These are phyloP conservation scores for Tauraco erythrolophus DNA, from an alignment of 2,113 vertebrate genomes.

Conservation along the genomic window DNA sequence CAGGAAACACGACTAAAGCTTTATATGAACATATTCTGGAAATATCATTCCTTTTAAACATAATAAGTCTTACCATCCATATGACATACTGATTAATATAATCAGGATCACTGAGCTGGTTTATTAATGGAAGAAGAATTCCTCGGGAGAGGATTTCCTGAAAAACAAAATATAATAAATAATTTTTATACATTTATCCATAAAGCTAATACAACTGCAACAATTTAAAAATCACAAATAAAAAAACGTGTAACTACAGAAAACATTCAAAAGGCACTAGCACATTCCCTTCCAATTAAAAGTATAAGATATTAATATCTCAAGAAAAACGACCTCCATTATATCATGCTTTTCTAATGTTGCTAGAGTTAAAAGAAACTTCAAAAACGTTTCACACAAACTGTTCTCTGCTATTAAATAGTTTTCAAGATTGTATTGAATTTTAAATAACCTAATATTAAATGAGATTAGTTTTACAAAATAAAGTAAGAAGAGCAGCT, in stretches of 20 bases:
- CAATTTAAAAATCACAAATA: background rate
- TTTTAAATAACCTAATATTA: background rate
- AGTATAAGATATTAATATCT: background rate
- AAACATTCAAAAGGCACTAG: background rate
- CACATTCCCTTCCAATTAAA: background rate
- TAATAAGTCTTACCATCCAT: conserved; percentile 92
- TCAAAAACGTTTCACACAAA: background rate
- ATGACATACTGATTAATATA: conserved; percentile 99
- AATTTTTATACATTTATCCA: background rate
- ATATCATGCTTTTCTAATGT: background rate
- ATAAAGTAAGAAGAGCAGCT: background rate
- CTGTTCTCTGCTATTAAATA: background rate
- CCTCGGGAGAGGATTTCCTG: conserved; percentile 97
- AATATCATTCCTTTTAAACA: background rate
- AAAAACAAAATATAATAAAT: conserved; percentile 31
- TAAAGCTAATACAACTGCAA: background rate
- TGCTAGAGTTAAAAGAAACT: background rate
- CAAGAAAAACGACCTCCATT: background rate
- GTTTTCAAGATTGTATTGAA: background rate
- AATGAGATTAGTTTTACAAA: background rate
- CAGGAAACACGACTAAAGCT: background rate
- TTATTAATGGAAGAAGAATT: conserved; percentile 96
- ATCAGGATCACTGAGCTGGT: conserved; percentile 99
- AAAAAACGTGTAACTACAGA: background rate
- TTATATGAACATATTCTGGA: background rate